A percentile compares a stretch with the other conserved stretches of the same genome.
These are phyloP conservation scores for Drosophila infuscata DNA, from an alignment of 2,888 invertebrate genomes.

Conservation along the genomic window DNA sequence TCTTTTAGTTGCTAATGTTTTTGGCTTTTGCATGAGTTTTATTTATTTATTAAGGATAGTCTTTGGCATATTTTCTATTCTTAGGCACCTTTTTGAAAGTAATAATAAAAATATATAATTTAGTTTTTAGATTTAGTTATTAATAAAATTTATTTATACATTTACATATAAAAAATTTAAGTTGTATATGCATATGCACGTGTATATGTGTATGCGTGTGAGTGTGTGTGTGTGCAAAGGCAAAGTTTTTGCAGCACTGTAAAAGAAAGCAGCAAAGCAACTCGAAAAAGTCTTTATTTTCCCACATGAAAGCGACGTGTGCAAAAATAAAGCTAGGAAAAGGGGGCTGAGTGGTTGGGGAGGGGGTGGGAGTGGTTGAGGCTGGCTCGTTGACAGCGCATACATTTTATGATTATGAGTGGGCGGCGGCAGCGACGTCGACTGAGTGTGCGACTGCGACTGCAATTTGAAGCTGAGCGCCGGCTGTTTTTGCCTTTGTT, in stretches of 20 bases:
- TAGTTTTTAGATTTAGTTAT: too few species aligned
- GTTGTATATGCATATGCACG: not conserved
- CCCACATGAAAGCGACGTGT: not conserved
- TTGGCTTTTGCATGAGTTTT: not conserved
- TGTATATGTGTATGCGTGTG: not conserved
- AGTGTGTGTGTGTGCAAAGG: not conserved
- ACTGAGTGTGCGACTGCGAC: conserved; percentile 49
- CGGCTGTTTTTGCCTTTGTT: conserved; percentile 32
- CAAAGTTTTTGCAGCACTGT: conserved; percentile 48
- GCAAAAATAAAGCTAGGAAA: not conserved
- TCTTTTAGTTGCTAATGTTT: not conserved
- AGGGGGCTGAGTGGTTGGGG: conserved; percentile 1
- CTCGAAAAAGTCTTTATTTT: not conserved
- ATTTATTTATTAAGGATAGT: not conserved
- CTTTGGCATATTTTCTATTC: too few species aligned
- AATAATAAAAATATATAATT: too few species aligned
- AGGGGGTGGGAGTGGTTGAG: not conserved
- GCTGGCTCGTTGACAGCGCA: conserved; percentile 65
- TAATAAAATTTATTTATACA: not conserved
- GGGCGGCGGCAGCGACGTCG: conserved; percentile 6
- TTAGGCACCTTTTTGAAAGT: too few species aligned
- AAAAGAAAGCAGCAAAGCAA: conserved; percentile 7
- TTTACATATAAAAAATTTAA: not conserved
- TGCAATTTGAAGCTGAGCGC: conserved; percentile 10
- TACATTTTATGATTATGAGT: conserved; percentile 79